Percentiles rank a stretch among this genome's conserved stretches.
Conservation (phyloP, 2,113 vertebrate genomes). For the Oceanites oceanicus region DNA sequence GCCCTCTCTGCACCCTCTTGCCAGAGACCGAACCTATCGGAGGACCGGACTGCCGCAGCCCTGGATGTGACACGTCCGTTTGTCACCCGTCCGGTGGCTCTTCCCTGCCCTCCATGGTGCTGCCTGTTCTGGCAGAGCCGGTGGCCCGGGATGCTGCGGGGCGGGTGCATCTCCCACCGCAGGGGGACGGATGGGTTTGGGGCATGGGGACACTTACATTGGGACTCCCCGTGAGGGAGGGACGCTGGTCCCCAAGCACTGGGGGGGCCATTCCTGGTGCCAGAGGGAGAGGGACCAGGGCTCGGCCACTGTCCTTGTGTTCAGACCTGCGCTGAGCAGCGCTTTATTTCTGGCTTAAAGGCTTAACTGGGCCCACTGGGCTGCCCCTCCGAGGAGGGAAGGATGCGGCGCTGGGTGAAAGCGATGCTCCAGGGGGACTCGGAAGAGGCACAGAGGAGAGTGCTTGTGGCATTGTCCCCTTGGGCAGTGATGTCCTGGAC, state of each 20-base stretch:
- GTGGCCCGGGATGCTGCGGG: not conserved
- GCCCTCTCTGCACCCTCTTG: not conserved
- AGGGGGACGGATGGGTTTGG: not conserved
- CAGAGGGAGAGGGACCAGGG: not conserved
- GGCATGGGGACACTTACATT: not conserved
- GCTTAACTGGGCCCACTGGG: not conserved
- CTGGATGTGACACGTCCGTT: rapidly evolving
- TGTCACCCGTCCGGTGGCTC: not conserved
- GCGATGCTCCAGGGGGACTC: rapidly evolving
- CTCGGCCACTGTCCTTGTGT: not conserved
- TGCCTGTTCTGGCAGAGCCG: rapidly evolving
- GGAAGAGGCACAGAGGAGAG: not conserved
- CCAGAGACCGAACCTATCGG: not conserved
- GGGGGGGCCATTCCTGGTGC: not conserved
- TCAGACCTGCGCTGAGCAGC: rapidly evolving
- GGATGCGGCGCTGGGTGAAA: rapidly evolving
- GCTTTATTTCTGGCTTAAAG: not conserved
- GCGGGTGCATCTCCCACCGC: not conserved
- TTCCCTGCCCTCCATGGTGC: not conserved
- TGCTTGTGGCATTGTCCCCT: not conserved
- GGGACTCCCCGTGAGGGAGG: not conserved
- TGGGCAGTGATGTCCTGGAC: not conserved
- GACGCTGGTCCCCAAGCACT: rapidly evolving
- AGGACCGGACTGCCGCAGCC: not conserved
- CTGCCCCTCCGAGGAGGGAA: not conserved